Evolutionary conservation across 2,113 vertebrate genomes (phyloP), one percentile per base, ranked within the genome.

Genomic region (Promerops cafer): DNA sequence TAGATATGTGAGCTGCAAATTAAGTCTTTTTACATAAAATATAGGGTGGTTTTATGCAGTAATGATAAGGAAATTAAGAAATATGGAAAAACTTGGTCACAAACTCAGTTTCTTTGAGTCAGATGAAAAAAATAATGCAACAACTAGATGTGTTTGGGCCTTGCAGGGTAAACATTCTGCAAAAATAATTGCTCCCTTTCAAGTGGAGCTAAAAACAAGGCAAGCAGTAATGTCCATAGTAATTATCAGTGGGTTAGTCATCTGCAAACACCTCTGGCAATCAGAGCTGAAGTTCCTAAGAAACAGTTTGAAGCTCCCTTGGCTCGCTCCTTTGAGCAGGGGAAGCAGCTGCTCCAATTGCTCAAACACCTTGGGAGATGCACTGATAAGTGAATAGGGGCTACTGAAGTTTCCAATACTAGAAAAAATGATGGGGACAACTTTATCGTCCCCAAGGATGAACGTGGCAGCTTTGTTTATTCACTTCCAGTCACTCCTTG

Each of bases 161-260:
- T 71, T 95, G 82, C 75, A 63, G 94, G 91, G 64, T 96, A 96
- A 96, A 96, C 93, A 96, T 90, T 74, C 78, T 83, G 66, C 50
- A 85, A 93, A 93, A 96, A 85, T 94, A 94, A 96, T 96, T 83
- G 47, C 50, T 89, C 16, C 65, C 49, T 92, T 91, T 95, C 71
- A 90, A 87, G 54, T 83, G 50, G 66, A 91, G 74, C 54, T 90
- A 70, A 83, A 90, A 89, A 45, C 42, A 42, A 95, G 82, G 70
- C 53, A 93, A 94, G 30, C 74, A 66, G 66, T 91, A 76, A 93
- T 66, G 90, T 88, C 94, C 90, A 70, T 27, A 83, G 88, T 68
- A 94, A 96, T 96, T 90, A 95, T 75, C 24, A 44, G 78, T 64
- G 68, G 37, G 39, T 94, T 96, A 96, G 87, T 96, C 90, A 94